Evolutionary conservation across 2,888 invertebrate species (phyloP).

Genomic region (Slavum lentiscoides): DNA sequence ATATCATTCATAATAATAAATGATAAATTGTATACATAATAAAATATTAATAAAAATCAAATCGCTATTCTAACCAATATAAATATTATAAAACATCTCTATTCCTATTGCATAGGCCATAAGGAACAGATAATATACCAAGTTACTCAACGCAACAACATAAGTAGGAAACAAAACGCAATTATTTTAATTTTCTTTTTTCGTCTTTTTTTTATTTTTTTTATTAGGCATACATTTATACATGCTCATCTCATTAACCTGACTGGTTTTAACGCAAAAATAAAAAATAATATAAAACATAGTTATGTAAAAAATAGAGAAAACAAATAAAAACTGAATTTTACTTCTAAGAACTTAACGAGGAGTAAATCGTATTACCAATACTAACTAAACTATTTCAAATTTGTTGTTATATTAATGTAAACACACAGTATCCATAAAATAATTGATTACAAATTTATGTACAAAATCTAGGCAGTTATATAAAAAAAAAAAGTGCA

Average conservation of each 20-base stretch:
- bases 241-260: constrained; percentile 43
- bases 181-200: no score
- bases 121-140: no score
- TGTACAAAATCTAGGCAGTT: constrained; percentile 21
- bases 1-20: no score
- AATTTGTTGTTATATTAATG: constrained; percentile 5
- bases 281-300: constrained; percentile 12
- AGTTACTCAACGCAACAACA: background rate
- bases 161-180: constrained; percentile 2
- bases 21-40: no score
- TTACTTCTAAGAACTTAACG: constrained; percentile 34
- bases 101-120: no score
- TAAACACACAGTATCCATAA: background rate
- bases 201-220: constrained; percentile 6
- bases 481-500: constrained; percentile 37
- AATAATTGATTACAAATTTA: constrained; percentile 5
- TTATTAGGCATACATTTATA: constrained; percentile 35
- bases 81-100: no score
- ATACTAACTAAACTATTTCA: constrained; percentile 16
- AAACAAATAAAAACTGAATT: background rate
- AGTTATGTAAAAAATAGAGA: constrained; percentile 12
- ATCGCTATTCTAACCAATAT: no score
- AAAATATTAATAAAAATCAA: no score
- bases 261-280: constrained; percentile 42
- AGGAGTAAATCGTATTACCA: constrained; percentile 12